These are phyloP conservation scores for Laterallus jamaicensis DNA, from an alignment of 2,113 vertebrate genomes.

Conservation along the genomic window DNA sequence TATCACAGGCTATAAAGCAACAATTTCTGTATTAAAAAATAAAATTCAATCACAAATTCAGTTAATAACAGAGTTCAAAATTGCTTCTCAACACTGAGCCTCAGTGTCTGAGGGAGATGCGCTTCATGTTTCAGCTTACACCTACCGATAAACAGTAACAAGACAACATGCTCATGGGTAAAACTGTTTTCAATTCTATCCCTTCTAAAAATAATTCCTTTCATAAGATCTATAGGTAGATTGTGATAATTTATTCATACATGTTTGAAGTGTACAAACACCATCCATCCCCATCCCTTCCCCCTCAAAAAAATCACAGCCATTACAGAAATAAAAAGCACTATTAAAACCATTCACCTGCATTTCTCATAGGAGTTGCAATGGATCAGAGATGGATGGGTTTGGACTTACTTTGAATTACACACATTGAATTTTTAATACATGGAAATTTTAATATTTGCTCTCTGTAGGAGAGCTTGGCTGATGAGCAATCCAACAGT, in stretches of 20 bases:
- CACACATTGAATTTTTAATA: not conserved
- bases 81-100: not conserved
- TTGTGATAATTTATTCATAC: not conserved
- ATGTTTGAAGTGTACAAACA: not conserved
- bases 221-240: not conserved
- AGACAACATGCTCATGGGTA: not conserved
- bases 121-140: not conserved
- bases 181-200: not conserved
- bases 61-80: not conserved
- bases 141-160: not conserved
- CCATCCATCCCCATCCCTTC: not conserved
- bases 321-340: not conserved
- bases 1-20: not conserved
- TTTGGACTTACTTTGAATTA: not conserved
- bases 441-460: constrained; percentile 1
- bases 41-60: not conserved
- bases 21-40: not conserved
- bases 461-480: not conserved
- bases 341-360: not conserved
- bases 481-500: constrained; percentile 7
- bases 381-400: not conserved
- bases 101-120: not conserved
- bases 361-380: not conserved
- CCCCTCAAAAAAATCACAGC: not conserved
- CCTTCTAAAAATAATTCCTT: not conserved